Evolutionary conservation across 1,140 invertebrate species (phyloP).

Genomic region (Leptopilina boulardi): DNA sequence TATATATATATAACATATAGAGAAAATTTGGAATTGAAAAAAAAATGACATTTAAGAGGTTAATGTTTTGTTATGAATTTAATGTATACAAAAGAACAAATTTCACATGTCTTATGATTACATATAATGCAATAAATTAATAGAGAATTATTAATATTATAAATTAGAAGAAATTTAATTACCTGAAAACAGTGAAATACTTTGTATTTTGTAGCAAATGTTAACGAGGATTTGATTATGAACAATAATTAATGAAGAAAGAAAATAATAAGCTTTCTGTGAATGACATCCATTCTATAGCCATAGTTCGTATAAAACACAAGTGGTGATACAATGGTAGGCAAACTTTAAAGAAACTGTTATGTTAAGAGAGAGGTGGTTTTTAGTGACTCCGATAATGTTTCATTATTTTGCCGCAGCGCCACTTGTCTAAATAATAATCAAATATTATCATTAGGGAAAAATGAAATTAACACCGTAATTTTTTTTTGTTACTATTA

Average conservation of each 20-base stretch:
- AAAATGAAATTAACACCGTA: no score
- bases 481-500: no score
- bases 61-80: background rate
- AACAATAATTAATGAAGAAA: background rate
- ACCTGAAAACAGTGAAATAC: conserved; percentile 19
- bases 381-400: no score
- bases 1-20: no score
- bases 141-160: background rate
- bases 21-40: no score
- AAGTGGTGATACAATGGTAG: no score
- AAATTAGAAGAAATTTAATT: background rate
- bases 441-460: no score
- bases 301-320: no score
- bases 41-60: conserved; percentile 11
- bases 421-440: no score
- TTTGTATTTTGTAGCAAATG: background rate
- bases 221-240: background rate
- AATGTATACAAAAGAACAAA: background rate
- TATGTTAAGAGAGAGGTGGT: no score
- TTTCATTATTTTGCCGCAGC: no score
- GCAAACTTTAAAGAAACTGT: no score
- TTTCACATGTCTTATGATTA: background rate
- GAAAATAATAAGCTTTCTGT: background rate
- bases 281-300: background rate
- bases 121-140: background rate